phyloP scores from a whole-genome alignment of 1,140 invertebrate genomes.

The Phenacoccus solenopsis region DNA sequence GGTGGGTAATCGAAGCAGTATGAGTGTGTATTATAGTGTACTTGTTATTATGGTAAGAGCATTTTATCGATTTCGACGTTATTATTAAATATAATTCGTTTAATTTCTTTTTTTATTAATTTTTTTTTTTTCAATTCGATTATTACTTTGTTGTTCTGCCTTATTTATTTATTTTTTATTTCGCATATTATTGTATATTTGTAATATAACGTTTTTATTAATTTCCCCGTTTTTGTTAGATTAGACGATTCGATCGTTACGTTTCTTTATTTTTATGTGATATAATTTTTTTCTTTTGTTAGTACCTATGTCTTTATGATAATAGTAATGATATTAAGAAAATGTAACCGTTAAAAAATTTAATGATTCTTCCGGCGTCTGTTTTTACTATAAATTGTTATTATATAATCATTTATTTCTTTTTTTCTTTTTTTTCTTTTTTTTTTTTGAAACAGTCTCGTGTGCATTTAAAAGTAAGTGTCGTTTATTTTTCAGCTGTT shows the following conservation, averaged over 20 bases:
- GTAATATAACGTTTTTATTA: constrained; percentile 13
- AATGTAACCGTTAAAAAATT: neutral
- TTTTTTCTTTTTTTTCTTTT: neutral
- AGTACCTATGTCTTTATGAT: constrained; percentile 3
- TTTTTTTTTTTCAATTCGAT: neutral
- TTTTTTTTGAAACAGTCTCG: neutral
- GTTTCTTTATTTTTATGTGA: constrained; percentile 16
- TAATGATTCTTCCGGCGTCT: neutral
- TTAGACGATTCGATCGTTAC: constrained; percentile 3
- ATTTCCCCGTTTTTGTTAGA: constrained; percentile 1
- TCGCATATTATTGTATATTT: constrained; percentile 1
- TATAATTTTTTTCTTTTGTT: constrained; percentile 9
- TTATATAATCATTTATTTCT: neutral
- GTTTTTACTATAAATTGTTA: neutral
- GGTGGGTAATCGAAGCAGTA: neutral
- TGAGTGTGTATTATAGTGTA: constrained; percentile 4
- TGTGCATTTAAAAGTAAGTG: neutral
- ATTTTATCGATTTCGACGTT: constrained; percentile 12
- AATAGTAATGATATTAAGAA: neutral
- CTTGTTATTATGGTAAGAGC: neutral
- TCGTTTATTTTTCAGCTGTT: neutral
- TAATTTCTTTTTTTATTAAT: neutral
- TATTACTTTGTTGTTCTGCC: constrained; percentile 6
- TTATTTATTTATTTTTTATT: constrained; percentile 8
- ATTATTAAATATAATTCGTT: constrained; percentile 13